Percentiles rank a stretch among this genome's conserved stretches.
Evolutionary conservation across 2,797 vertebrate species (phyloP).

Genomic region (Cyclura pinguis): DNA sequence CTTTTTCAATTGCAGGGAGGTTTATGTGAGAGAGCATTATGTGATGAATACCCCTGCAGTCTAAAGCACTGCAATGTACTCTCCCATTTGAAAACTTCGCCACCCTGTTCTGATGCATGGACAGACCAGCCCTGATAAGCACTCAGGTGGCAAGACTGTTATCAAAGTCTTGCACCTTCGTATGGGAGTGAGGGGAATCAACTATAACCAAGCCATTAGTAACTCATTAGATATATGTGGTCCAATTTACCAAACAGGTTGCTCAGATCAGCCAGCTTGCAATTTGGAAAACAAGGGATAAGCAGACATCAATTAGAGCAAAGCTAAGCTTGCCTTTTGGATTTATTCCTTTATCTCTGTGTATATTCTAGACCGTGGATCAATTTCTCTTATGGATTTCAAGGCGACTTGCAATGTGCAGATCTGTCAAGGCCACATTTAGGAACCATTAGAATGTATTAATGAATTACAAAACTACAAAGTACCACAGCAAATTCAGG

Average conservation of each 20-base stretch:
- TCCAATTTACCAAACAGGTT: conserved; percentile 26
- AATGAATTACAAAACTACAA: conserved; percentile 40
- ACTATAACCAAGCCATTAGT: neutral
- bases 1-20: neutral
- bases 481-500: conserved; percentile 35
- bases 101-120: neutral
- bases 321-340: conserved; percentile 37
- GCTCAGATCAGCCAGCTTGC: conserved; percentile 24
- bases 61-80: neutral
- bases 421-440: conserved; percentile 11
- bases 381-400: conserved; percentile 53
- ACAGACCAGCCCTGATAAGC: neutral
- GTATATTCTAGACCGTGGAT: conserved; percentile 26
- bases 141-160: neutral
- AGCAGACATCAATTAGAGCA: conserved; percentile 42
- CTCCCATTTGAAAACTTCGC: neutral
- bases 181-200: too few species aligned
- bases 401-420: neutral
- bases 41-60: neutral
- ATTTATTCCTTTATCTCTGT: conserved; percentile 29
- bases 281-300: conserved; percentile 38
- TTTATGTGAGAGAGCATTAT: neutral
- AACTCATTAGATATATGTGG: conserved; percentile 50
- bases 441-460: conserved; percentile 6
- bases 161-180: conserved; percentile 59